Base-by-base conservation (phyloP, 2,797 vertebrate genomes). In the Avahi laniger region DNA sequence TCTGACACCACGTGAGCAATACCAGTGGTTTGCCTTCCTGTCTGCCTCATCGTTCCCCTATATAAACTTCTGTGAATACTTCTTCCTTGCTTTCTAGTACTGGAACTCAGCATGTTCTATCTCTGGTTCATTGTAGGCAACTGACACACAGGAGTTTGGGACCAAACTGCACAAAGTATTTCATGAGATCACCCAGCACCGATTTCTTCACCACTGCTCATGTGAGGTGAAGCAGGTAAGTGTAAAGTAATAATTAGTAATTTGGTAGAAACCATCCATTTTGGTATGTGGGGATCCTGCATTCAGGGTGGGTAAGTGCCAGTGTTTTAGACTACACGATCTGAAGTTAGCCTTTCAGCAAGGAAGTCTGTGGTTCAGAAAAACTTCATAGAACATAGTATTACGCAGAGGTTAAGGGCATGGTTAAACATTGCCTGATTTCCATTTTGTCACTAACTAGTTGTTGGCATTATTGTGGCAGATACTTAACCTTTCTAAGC, bases 91-190 rank as follows among this genome's bases (percentile, higher is more conserved):
- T 67, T 54, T 69, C 48, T 46, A 91, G 26, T 50, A 24, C 61
- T 82, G 28, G 73, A 92, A 59, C 72, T 94, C 69, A 94, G 33
- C 2, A 75, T 26, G 4, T 89, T 88, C 52, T 93, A 0, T 95
- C 46, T 95, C 80, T 94, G 89, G 38, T 80, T 54, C 63, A 5
- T 93, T 97, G 86, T 87, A 98, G 98, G 98, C 92, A 81, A 75
- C 93, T 73, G 97, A 98, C 79, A 98, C 97, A 30, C 97, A 89
- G 79, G 97, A 98, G 59, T 93, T 98, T 41, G 76, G 96, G 79
- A 72, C 24, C 52, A 97, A 95, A 83, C 94, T 98, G 57, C 91
- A 95, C 43, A 85, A 78, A 85, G 72, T 88, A 80, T 97, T 98
- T 81, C 54, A 81, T 48, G 81, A 92, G 38, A 35, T 96, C 26